phyloP scores from a whole-genome alignment of 2,113 vertebrate species.

The Lagenorhynchus albirostris region DNA sequence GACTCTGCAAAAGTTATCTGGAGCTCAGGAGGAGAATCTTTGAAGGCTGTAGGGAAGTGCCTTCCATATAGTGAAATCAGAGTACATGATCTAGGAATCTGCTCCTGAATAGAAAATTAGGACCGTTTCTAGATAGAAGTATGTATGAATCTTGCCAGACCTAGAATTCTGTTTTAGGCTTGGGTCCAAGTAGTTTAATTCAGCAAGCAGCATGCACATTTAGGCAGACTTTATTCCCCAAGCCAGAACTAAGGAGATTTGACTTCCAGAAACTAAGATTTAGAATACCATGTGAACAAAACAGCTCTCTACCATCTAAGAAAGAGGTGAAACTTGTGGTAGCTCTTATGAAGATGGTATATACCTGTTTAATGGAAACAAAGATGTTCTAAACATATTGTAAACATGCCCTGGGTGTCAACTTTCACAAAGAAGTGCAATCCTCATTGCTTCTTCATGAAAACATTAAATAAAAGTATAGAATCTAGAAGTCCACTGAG shows the following conservation, averaged over 20 bases:
- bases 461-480: constrained; percentile 23
- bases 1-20: background rate
- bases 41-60: background rate
- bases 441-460: background rate
- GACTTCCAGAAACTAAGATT: background rate
- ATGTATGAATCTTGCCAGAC: background rate
- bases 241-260: background rate
- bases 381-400: background rate
- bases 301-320: background rate
- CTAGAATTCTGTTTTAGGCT: background rate
- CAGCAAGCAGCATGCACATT: background rate
- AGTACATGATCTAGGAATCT: background rate
- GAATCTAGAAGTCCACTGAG: background rate
- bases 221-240: background rate
- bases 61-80: background rate
- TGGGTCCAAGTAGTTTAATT: background rate
- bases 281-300: background rate
- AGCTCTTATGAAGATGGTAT: background rate
- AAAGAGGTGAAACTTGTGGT: background rate
- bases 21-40: background rate
- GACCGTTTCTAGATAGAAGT: background rate
- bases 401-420: background rate
- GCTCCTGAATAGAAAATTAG: background rate
- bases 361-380: background rate
- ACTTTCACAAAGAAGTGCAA: background rate